Percentiles rank a stretch among this genome's conserved stretches.
These are phyloP conservation scores for Morone chrysops DNA, from an alignment of 2,113 vertebrate genomes.

Conservation along the genomic window DNA sequence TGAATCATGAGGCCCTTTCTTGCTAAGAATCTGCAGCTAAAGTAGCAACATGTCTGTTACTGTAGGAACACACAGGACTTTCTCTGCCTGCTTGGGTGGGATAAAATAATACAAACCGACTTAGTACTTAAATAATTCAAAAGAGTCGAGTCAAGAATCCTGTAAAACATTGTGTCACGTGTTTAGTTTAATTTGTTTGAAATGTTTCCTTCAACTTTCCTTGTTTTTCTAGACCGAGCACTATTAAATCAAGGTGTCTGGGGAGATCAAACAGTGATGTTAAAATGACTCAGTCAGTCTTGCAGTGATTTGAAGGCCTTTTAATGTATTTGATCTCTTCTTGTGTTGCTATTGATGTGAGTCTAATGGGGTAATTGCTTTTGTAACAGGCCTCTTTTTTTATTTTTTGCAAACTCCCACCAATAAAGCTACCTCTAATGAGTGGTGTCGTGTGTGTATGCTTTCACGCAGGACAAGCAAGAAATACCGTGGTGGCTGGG, in stretches of 20 bases:
- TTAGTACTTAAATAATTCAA: not conserved
- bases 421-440: constrained; percentile 61
- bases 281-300: constrained; percentile 50
- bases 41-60: not conserved
- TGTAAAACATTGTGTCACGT: not conserved
- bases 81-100: not conserved
- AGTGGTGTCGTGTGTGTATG: constrained; percentile 20
- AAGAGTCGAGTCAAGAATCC: not conserved
- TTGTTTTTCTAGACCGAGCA: constrained; percentile 31
- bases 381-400: constrained; percentile 38
- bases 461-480: constrained; percentile 93
- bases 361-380: constrained; percentile 70
- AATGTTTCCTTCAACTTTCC: constrained; percentile 11
- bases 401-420: constrained; percentile 41
- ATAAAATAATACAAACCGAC: constrained; percentile 2
- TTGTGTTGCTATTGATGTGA: constrained; percentile 60
- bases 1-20: not conserved
- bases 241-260: constrained; percentile 65
- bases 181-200: constrained; percentile 25
- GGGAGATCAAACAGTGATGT: constrained; percentile 67
- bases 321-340: constrained; percentile 66
- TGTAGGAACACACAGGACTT: not conserved
- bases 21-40: not conserved
- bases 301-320: constrained; percentile 53
- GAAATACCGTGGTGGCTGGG: constrained; percentile 99